Evolutionary conservation across 35 echinoderm and acorn worm species (phyloP).

Genomic region (Heliocidaris tuberculata): DNA sequence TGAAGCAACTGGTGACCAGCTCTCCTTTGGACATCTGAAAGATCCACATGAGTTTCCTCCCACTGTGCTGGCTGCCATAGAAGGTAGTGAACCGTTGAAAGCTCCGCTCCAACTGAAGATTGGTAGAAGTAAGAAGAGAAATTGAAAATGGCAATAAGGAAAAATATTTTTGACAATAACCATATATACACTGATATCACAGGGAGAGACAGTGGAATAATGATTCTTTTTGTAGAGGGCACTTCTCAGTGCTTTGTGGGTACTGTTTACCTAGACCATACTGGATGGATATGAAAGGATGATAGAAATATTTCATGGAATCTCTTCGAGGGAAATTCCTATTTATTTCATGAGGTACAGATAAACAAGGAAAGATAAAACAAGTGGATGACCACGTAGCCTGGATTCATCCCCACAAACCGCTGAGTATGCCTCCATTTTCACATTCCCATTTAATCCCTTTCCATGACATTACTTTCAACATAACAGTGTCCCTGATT

Average conservation of each 20-base stretch:
- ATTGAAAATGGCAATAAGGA: neutral
- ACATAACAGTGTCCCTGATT: neutral
- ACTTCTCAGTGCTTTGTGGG: no score
- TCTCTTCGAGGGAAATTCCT: no score
- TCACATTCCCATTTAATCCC: neutral
- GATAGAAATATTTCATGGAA: no score
- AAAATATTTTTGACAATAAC: neutral
- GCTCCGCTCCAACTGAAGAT: conserved; percentile 85
- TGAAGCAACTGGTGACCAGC: conserved; percentile 94
- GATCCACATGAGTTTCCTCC: conserved; percentile 91
- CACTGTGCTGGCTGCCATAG: conserved; percentile 96
- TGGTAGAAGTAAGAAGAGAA: neutral
- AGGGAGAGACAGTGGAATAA: neutral
- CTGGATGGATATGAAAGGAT: no score
- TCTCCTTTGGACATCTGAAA: conserved; percentile 97
- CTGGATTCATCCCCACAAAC: neutral
- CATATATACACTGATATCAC: neutral
- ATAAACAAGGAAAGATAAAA: no score
- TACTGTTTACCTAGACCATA: no score
- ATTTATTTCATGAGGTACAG: no score
- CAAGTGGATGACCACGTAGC: neutral
- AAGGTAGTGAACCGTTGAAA: conserved; percentile 96
- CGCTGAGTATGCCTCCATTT: neutral
- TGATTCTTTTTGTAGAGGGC: no score
- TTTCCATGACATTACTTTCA: neutral